Evolutionary conservation across 2,888 invertebrate species (phyloP).

Genomic region (Zhengitettix transpicula): DNA sequence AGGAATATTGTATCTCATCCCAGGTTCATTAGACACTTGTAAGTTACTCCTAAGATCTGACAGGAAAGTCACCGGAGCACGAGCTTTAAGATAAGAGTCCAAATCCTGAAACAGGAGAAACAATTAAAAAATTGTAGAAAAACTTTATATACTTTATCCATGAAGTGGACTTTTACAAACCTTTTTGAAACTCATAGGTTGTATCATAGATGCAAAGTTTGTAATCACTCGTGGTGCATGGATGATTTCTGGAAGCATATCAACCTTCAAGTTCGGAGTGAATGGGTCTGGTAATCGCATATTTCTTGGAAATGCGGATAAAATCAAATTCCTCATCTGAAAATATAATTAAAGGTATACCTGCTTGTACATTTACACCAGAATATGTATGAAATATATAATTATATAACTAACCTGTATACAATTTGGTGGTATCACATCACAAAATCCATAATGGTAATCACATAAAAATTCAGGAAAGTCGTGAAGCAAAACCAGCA

Average conservation of each 20-base stretch:
- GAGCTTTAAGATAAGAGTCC: slow-evolving; percentile 87
- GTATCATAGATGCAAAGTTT: slow-evolving; percentile 74
- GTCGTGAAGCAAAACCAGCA: slow-evolving; percentile 90
- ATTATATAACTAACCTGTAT: slow-evolving; percentile 41
- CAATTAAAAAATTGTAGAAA: not conserved
- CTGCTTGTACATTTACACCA: not conserved
- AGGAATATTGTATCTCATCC: slow-evolving; percentile 80
- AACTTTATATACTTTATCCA: not conserved
- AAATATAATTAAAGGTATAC: not conserved
- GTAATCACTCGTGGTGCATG: slow-evolving; percentile 78
- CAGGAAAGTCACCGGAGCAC: slow-evolving; percentile 88
- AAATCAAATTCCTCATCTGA: slow-evolving; percentile 87
- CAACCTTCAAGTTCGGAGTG: slow-evolving; percentile 90
- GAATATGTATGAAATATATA: slow-evolving; percentile 1
- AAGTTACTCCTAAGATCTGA: slow-evolving; percentile 81
- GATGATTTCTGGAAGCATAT: slow-evolving; percentile 75
- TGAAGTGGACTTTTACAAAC: slow-evolving; percentile 15
- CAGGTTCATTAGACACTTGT: slow-evolving; percentile 36
- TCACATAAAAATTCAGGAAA: slow-evolving; percentile 99
- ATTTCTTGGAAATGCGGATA: slow-evolving; percentile 94
- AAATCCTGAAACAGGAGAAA: slow-evolving; percentile 39
- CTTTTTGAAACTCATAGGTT: slow-evolving; percentile 78
- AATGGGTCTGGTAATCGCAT: slow-evolving; percentile 99
- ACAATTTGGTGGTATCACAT: slow-evolving; percentile 97
- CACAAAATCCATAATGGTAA: slow-evolving; percentile 97